Base-by-base conservation (phyloP, 2,113 vertebrate genomes). In the Pholis gunnellus region DNA sequence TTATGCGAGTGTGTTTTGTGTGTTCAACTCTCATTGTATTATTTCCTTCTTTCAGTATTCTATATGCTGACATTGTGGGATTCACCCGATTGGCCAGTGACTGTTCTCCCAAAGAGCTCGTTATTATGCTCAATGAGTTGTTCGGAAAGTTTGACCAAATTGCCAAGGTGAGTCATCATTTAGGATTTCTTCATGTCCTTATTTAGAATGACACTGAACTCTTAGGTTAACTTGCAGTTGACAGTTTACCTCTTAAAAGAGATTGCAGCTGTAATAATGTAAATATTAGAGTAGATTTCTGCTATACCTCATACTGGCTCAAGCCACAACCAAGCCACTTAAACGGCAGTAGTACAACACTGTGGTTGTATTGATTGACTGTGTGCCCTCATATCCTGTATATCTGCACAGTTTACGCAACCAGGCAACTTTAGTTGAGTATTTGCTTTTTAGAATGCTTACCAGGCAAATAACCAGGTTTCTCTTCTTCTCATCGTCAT, bases 131-230 rank as follows among this genome's bases (percentile, higher is more conserved):
- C 79, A 99, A 99, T 9, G 98, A 99, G 48, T 95, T 99, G 66
- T 99, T 99, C 65, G 98, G 98, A 6, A 99, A 99, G 88, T 99
- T 99, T 85, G 98, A 99, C 93, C 98, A 99, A 94, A 99, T 99
- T 61, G 98, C 98, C 73, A 99, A 99, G 97, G 98, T 99, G 88
- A 91, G 94, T 82, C 50, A 52, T 74, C 36, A 48, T 25, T 60
- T 52, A 20, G 1, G 65, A 6, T 69, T 38, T 31, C 2, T 5
- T 72, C 29, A 18, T 67, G 2, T 10, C 1, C 20, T 70, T 25
- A 57, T 38, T 27, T 29, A 13, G 34, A 65, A 63, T 2, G 25
- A 9, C n/a, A 9, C 29, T 42, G 9, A 15, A 3, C 20, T 25
- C 10, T 22, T 11, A 64, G 40, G 22, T 68, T 34, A 29, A 42